Conservation (phyloP, 2,797 vertebrate species). For the Perodicticus potto region DNA sequence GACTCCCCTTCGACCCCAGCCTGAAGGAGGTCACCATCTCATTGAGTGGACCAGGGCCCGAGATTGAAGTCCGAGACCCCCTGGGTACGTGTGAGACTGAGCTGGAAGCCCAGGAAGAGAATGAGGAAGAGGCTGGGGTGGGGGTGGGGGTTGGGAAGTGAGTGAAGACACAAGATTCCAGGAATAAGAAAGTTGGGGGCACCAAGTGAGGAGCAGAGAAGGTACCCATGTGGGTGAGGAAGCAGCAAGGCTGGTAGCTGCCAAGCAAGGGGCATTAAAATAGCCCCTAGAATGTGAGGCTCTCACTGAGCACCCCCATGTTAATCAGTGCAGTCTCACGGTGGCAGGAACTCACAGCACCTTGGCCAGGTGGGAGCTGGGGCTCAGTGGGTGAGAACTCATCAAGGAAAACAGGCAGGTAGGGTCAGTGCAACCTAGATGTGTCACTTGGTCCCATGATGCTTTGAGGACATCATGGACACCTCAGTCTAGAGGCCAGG, state of each 20-base stretch:
- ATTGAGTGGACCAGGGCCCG: conserved; percentile 94
- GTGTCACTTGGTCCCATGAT: accelerated
- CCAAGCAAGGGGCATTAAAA: neutral
- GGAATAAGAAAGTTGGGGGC: neutral
- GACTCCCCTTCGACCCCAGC: conserved; percentile 95
- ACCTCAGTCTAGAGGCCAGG: neutral
- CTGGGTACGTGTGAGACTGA: conserved; percentile 88
- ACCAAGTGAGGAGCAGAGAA: neutral
- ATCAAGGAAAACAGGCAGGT: neutral
- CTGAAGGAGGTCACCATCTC: conserved; percentile 97
- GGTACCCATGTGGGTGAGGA: accelerated
- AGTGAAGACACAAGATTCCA: neutral
- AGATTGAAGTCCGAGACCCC: conserved; percentile 93
- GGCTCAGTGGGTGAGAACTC: neutral
- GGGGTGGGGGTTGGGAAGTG: too few relatives aligned
- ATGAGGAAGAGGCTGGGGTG: neutral
- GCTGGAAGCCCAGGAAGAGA: neutral
- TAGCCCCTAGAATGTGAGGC: neutral
- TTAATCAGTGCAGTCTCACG: neutral
- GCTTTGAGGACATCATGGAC: neutral
- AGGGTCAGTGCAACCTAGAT: neutral
- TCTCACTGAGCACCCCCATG: accelerated
- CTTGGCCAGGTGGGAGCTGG: neutral
- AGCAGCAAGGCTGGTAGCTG: neutral
- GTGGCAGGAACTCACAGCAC: neutral